Base-by-base conservation (phyloP, 2,888 invertebrate genomes). In the Idaea dimidiata region DNA sequence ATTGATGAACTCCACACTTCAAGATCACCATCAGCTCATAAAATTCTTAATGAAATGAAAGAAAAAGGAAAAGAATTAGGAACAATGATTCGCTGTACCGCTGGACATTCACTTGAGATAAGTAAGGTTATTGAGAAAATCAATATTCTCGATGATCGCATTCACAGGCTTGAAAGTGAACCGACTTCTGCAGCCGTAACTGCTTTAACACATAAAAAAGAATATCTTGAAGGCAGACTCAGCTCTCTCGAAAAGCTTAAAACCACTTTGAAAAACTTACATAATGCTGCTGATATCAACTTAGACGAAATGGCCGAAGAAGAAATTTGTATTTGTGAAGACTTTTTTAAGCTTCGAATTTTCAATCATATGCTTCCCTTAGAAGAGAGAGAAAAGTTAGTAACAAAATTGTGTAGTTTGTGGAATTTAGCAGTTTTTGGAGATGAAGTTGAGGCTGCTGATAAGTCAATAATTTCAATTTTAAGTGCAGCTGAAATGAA, bases 341-440 rank as follows among this genome's bases (percentile, higher is more conserved):
- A 91, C 74, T 91, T 84, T 73, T 89, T 76, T 73, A 83, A 85
- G 59, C 70, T 89, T n/a, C 79, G 83, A 72, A 87, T 92, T 67
- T 92, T 92, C 67, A 91, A 91, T 69, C 88, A 91, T 67, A 62
- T 70, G 8, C 77, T 92, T 31, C 89, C 89, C 17, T 31, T 70
- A 17, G 80, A 80, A 66, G 82, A 86, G 63, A 83, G 92, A 32
- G 87, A 91, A 70, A 82, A 75, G 17, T 80, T 92, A 63, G 78
- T 91, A 6, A 87, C 90, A n/a, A 84, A 89, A 66, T 71, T 91
- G 58, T 91, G 92, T 68, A 78, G 75, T 69, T 69, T 87, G 63
- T 92, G 92, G 92, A 86, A 91, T 68, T 63, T 80, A 54, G 89
- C 89, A 18, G 72, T 92, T 62, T 84, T 80, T 71, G 89, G 89